Evolutionary conservation across 2,113 vertebrate genomes (phyloP).

Genomic region (Nerophis lumbriciformis): DNA sequence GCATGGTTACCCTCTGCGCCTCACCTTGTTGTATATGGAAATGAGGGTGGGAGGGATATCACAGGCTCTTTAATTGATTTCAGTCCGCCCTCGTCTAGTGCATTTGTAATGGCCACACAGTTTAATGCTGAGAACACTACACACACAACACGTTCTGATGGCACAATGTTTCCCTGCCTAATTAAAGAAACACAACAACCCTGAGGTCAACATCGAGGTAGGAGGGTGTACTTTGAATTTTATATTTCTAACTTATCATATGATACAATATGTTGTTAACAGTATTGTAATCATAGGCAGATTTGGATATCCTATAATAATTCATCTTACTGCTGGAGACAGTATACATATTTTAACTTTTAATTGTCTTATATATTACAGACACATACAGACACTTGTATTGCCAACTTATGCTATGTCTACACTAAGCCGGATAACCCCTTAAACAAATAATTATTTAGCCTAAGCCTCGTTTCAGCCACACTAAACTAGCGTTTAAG

Average conservation of each 20-base stretch:
- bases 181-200: conserved; percentile 1
- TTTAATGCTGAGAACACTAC: background rate
- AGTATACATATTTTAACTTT: too few relatives aligned
- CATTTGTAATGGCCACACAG: background rate
- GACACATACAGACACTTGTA: too few relatives aligned
- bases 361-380: too few relatives aligned
- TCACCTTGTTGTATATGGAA: conserved; percentile 41
- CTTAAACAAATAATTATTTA: too few relatives aligned
- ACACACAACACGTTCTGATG: background rate
- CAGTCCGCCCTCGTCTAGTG: conserved; percentile 13
- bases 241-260: background rate
- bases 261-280: too few relatives aligned
- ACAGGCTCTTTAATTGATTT: conserved; percentile 43
- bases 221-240: background rate
- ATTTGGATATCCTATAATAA: too few relatives aligned
- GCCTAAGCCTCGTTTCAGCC: too few relatives aligned
- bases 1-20: conserved; percentile 7
- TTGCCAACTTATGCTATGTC: too few relatives aligned
- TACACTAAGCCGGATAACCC: too few relatives aligned
- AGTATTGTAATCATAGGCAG: too few relatives aligned
- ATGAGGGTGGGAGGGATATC: conserved; percentile 38
- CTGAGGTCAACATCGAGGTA: background rate
- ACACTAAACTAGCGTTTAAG: too few relatives aligned
- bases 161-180: background rate
- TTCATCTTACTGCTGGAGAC: too few relatives aligned